A percentile compares a stretch with the other conserved stretches of the same genome.
Conservation (phyloP, 2,888 invertebrate genomes). For the Lithosia quadra region DNA sequence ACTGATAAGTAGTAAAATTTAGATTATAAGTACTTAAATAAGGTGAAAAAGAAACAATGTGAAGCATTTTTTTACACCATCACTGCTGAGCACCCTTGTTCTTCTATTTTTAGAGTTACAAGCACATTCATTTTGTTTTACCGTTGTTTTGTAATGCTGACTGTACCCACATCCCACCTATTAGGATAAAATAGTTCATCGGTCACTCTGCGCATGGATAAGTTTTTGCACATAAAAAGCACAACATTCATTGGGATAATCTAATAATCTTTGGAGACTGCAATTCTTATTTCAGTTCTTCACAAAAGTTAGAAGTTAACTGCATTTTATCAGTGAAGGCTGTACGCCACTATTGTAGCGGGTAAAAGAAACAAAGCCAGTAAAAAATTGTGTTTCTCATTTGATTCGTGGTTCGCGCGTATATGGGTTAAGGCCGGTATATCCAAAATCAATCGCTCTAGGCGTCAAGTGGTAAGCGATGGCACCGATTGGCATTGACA, state of each 20-base stretch:
- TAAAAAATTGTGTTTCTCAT: no score
- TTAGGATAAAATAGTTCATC: background rate
- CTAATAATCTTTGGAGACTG: background rate
- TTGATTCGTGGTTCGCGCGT: no score
- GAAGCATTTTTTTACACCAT: no score
- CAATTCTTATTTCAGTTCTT: background rate
- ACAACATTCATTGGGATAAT: background rate
- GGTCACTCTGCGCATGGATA: background rate
- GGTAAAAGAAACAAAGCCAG: no score
- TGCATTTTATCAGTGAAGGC: background rate
- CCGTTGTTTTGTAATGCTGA: background rate
- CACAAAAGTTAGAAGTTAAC: background rate
- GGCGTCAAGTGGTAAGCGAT: no score
- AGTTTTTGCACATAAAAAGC: background rate
- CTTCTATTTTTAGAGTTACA: background rate
- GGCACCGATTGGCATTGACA: no score
- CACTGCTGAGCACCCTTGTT: no score
- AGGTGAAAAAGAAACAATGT: no score
- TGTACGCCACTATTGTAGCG: background rate
- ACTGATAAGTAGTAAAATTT: no score
- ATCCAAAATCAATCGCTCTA: no score
- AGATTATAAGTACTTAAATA: no score
- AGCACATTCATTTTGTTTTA: background rate
- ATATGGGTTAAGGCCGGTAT: no score
- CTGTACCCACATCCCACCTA: background rate